Percentiles rank a stretch among this genome's conserved stretches.
Evolutionary conservation across 2,113 vertebrate genomes (phyloP).

Genomic region (Sinocyclocheilus anophthalmus): DNA sequence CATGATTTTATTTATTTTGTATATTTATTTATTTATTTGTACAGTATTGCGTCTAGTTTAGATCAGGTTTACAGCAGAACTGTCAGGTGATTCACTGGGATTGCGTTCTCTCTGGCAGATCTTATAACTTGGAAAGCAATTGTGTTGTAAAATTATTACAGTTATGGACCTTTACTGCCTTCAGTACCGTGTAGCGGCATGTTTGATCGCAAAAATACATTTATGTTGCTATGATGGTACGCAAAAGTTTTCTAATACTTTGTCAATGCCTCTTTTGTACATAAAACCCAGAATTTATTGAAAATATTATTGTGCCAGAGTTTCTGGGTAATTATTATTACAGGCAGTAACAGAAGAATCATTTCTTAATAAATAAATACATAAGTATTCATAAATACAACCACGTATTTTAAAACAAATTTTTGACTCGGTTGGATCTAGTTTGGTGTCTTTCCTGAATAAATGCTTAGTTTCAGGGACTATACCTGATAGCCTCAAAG

Average conservation of each 20-base stretch:
- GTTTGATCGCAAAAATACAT: not conserved
- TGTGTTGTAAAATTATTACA: not conserved
- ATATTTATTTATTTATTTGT: too few species aligned
- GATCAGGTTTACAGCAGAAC: not conserved
- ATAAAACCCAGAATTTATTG: slow-evolving; percentile 20
- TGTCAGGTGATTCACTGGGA: too few species aligned
- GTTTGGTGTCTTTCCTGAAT: too few species aligned
- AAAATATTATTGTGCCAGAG: not conserved
- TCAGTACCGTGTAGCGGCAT: not conserved
- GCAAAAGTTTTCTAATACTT: slow-evolving; percentile 7
- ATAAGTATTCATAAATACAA: too few species aligned
- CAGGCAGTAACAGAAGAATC: not conserved
- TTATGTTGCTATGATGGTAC: not conserved
- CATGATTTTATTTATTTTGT: too few species aligned
- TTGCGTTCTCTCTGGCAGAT: too few species aligned
- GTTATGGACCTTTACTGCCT: not conserved
- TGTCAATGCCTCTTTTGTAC: not conserved
- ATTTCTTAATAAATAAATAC: not conserved
- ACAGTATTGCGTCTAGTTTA: too few species aligned
- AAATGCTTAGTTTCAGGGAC: too few species aligned
- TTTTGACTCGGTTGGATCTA: too few species aligned
- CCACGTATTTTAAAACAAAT: too few species aligned
- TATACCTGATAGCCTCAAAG: too few species aligned
- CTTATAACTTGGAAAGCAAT: too few species aligned
- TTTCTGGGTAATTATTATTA: slow-evolving; percentile 29